Percentiles rank a stretch among this genome's conserved stretches.
phyloP scores from a whole-genome alignment of 2,888 invertebrate species.

The Atherix ibis region DNA sequence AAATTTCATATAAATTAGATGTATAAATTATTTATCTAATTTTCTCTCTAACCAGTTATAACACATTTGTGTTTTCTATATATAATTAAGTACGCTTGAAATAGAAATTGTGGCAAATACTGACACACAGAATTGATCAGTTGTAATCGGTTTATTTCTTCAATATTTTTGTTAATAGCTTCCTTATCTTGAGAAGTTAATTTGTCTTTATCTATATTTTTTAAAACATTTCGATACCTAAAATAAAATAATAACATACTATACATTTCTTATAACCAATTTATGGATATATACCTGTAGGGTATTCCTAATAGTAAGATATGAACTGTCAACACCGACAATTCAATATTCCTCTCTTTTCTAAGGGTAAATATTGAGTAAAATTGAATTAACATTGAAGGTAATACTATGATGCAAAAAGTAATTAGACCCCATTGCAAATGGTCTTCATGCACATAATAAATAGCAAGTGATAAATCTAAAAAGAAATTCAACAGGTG shows the following conservation, averaged over 20 bases:
- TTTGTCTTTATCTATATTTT: slow-evolving; percentile 11
- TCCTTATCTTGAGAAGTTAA: slow-evolving; percentile 10
- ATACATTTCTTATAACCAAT: no score
- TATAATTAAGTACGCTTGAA: slow-evolving; percentile 13
- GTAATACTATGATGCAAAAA: slow-evolving; percentile 12
- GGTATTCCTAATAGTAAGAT: slow-evolving; percentile 11
- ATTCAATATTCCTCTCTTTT: slow-evolving; percentile 9
- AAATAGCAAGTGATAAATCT: slow-evolving; percentile 12
- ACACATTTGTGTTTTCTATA: slow-evolving; percentile 13
- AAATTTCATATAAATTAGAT: slow-evolving; percentile 4
- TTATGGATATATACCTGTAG: no score
- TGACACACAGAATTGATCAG: slow-evolving; percentile 12
- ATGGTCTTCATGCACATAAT: slow-evolving; percentile 12
- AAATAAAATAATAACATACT: not conserved
- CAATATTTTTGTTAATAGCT: slow-evolving; percentile 10
- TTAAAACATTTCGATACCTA: slow-evolving; percentile 12
- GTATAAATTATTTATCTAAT: not conserved
- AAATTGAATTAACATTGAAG: slow-evolving; percentile 12
- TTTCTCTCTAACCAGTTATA: slow-evolving; percentile 11
- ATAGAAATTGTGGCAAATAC: slow-evolving; percentile 14
- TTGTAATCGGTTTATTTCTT: slow-evolving; percentile 12
- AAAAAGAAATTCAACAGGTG: slow-evolving; percentile 8
- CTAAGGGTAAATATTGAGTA: slow-evolving; percentile 12
- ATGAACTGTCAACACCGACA: slow-evolving; percentile 10
- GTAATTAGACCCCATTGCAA: slow-evolving; percentile 13